Percentiles rank a stretch among this genome's conserved stretches.
Evolutionary conservation across 2,888 invertebrate genomes (phyloP).

Genomic region (Cremastinae sp.): DNA sequence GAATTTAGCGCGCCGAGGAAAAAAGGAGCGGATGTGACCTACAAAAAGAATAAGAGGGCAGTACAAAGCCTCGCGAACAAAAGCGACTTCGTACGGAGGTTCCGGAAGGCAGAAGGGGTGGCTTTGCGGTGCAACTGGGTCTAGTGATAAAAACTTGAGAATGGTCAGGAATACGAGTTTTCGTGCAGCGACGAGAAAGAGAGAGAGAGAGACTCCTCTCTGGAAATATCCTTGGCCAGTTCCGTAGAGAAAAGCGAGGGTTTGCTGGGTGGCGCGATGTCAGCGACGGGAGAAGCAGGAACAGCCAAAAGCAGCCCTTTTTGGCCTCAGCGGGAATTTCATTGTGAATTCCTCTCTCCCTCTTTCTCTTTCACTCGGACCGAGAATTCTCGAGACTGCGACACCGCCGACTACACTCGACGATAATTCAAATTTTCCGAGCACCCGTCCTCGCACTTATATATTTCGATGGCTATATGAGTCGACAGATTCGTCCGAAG

Average conservation of each 20-base stretch:
- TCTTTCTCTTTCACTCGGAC: neutral
- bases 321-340: slow-evolving; percentile 64
- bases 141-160: slow-evolving; percentile 58
- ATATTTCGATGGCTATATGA: too few species aligned
- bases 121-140: slow-evolving; percentile 30
- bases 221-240: slow-evolving; percentile 55
- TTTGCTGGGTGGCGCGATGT: slow-evolving; percentile 37
- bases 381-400: slow-evolving; percentile 12
- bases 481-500: slow-evolving; percentile 59
- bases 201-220: slow-evolving; percentile 21
- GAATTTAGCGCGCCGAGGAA: slow-evolving; percentile 50
- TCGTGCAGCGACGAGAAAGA: slow-evolving; percentile 38
- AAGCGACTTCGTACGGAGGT: slow-evolving; percentile 33
- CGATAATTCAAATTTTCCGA: slow-evolving; percentile 71
- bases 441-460: slow-evolving; percentile 47
- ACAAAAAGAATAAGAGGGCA: slow-evolving; percentile 53
- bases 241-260: slow-evolving; percentile 47
- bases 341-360: slow-evolving; percentile 60
- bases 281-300: slow-evolving; percentile 29
- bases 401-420: slow-evolving; percentile 19
- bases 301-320: slow-evolving; percentile 65
- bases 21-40: slow-evolving; percentile 44
- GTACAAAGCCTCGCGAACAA: slow-evolving; percentile 48
- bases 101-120: slow-evolving; percentile 49
- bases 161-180: slow-evolving; percentile 61